Evolutionary conservation across 1,140 invertebrate genomes (phyloP), one percentile per base, ranked within the genome.

Genomic region (Pseudomyrmex sp.): DNA sequence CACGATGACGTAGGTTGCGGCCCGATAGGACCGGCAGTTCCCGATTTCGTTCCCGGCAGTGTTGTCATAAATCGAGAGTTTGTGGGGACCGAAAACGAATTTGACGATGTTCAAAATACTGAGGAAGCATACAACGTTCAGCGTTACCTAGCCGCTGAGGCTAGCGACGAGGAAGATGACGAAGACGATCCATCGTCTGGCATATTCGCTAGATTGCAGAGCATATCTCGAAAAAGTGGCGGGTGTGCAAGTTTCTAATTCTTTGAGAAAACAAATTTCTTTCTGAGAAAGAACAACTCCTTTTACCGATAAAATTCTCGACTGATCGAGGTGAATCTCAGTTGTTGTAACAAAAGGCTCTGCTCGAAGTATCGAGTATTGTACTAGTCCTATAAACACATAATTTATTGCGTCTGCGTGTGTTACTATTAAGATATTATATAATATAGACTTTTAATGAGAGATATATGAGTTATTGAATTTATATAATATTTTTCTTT

Each of bases 11-110:
- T 18, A 61, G 69, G 56, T 44, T 91, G 85, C 58, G 90, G 89
- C 46, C 82, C 87, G 5, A 2, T 86, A 9, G 90, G 90, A 18
- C 84, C 89, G 63, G 66, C 90, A 12, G 10, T 83, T 20, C 85
- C 85, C 20, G 89, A 58, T 23, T 91, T 90, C 52, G 20, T 82
- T 56, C 87, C 85, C 20, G 90, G 90, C 10, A 58, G 20, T 10
- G 46, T 91, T 3, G 62, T 83, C 8, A 59, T 89, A 48, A 23
- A 83, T 62, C 74, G 18, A 56, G 56, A 76, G 3, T 0, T 77
- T 35, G 13, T 59, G 0, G 20, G 20, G 15, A 50, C 26, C 56
- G 46, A 44, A 63, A 18, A 4, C 9, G 23, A 63, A 35, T 2
- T 52, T 10, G 52, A 35, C 7, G 23, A 20, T 58, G 62, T 7